Evolutionary conservation across 2,797 vertebrate species (phyloP).

Genomic region (Sebastes matsubarae): DNA sequence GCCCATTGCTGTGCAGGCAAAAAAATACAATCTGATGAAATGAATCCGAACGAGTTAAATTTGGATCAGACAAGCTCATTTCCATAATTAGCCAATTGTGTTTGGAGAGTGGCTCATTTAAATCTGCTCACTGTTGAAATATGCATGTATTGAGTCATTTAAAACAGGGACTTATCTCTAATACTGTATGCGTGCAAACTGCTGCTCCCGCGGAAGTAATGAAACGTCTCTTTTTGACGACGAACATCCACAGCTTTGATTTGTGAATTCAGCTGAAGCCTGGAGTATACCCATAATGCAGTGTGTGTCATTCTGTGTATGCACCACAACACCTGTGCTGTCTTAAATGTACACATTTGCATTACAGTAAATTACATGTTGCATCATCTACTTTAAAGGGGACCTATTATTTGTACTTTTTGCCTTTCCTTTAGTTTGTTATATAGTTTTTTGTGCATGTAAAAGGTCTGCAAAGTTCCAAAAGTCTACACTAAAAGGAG

Average conservation of each 20-base stretch:
- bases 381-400: background rate
- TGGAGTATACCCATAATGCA: background rate
- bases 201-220: slow-evolving; percentile 19
- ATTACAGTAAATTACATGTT: background rate
- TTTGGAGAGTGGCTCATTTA: slow-evolving; percentile 64
- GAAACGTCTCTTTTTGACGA: slow-evolving; percentile 33
- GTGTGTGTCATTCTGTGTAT: background rate
- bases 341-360: background rate
- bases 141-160: slow-evolving; percentile 66
- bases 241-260: background rate
- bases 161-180: slow-evolving; percentile 51
- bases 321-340: background rate
- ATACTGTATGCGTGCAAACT: slow-evolving; percentile 24
- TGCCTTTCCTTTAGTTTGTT: no score
- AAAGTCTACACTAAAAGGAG: no score
- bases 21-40: slow-evolving; percentile 60
- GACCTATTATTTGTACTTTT: no score
- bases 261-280: slow-evolving; percentile 6
- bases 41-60: slow-evolving; percentile 63
- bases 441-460: no score
- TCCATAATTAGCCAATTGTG: slow-evolving; percentile 74
- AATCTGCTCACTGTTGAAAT: slow-evolving; percentile 63
- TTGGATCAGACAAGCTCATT: slow-evolving; percentile 61
- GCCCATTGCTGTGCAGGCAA: slow-evolving; percentile 11
- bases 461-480: no score